These are phyloP conservation scores for Myodes glareolus DNA, from an alignment of 2,113 vertebrate genomes.

Conservation along the genomic window DNA sequence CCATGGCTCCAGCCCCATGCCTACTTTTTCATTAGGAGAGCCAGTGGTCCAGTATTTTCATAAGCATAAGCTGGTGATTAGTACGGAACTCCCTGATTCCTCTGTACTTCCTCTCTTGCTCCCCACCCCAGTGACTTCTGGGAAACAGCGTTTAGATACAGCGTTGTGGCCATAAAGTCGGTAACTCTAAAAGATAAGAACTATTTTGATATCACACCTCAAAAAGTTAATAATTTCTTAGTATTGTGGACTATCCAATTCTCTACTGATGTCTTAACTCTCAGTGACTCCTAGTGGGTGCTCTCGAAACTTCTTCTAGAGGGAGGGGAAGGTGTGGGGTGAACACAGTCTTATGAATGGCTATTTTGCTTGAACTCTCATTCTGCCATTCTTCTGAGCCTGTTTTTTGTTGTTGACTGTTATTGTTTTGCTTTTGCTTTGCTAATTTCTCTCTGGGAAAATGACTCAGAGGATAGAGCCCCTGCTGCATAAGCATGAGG, in stretches of 20 bases:
- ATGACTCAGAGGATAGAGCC: neutral
- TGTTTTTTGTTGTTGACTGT: neutral
- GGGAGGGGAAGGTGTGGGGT: too few species aligned
- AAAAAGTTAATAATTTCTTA: conserved; percentile 41
- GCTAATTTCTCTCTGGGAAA: neutral
- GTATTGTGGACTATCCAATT: neutral
- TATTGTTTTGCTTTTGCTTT: neutral
- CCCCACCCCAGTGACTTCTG: too few species aligned
- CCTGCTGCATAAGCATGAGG: neutral
- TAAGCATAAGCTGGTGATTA: neutral
- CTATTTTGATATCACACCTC: neutral
- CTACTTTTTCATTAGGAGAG: neutral
- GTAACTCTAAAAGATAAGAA: conserved; percentile 42
- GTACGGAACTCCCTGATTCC: fast-evolving
- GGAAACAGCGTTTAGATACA: neutral
- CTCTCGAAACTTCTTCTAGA: neutral
- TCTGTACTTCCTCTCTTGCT: neutral
- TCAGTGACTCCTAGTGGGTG: conserved; percentile 26
- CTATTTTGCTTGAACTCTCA: neutral
- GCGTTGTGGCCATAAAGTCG: neutral
- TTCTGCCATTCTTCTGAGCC: neutral
- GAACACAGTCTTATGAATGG: neutral
- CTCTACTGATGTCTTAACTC: conserved; percentile 13
- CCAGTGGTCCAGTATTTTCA: neutral
- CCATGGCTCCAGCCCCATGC: neutral